Evolutionary conservation across 1,140 invertebrate species (phyloP), one percentile per base, ranked within the genome.

Genomic region (Psilanteris sp.): DNA sequence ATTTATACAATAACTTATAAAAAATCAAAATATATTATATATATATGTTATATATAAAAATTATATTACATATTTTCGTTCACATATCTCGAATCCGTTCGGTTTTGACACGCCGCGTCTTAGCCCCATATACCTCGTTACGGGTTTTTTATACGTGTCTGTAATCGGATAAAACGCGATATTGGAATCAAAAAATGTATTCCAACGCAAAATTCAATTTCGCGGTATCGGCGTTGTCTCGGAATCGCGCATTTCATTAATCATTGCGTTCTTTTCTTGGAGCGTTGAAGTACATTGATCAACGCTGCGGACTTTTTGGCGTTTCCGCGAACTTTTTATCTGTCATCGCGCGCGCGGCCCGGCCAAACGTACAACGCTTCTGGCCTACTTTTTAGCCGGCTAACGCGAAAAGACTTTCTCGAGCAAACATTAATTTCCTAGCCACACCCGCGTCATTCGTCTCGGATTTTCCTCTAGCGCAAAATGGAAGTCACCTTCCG

Each of bases 381-480:
- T 74, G 61, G 71, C 71, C 71, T 67, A 74, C 71, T 74, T 74
- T 74, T 74, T 67, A 52, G 37, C 37, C 26, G 18, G 20, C 61
- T 61, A 74, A 67, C 71, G 71, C 54, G 71, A 61, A 74, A 74
- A 74, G 71, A 74, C 71, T 74, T 74, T 74, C 61, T 61, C 61
- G 54, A 36, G 71, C 26, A 39, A 74, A 67, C 71, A 74, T 74
- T 74, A 67, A 74, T 74, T 74, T 67, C 24, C 61, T 48, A 31
- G 15, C 71, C 59, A 74, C 71, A 46, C 71, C 61, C 61, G 61
- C 52, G n/a, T 71, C 67, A 55, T 46, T 64, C 50, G 61, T 57
- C 54, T 61, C 61, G 61, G 11, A 54, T 50, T 67, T 74, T 74
- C 71, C 54, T 61, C 61, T 67, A 18, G 9, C 22, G 18, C 13